A percentile compares a stretch with the other conserved stretches of the same genome.
phyloP scores from a whole-genome alignment of 2,888 invertebrate genomes.

The Diplolepis rosae region DNA sequence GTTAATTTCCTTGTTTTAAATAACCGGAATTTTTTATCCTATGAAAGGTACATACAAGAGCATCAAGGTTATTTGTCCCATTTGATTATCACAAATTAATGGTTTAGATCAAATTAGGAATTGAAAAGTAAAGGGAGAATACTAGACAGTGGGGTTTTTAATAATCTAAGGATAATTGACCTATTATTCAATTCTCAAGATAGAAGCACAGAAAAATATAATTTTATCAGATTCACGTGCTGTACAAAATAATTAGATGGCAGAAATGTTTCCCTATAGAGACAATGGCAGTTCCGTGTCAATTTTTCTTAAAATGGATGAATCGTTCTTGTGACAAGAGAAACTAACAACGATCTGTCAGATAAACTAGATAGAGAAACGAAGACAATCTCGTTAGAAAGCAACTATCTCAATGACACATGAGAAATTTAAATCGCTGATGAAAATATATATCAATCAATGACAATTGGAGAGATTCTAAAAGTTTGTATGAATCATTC shows the following conservation, averaged over 20 bases:
- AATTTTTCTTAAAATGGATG: conserved; percentile 4
- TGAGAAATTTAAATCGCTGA: background rate
- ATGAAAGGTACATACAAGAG: no score
- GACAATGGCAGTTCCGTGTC: conserved; percentile 9
- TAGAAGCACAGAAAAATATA: background rate
- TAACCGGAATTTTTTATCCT: no score
- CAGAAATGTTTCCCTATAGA: background rate
- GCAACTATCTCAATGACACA: background rate
- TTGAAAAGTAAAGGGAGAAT: no score
- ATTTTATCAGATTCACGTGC: background rate
- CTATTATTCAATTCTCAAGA: no score
- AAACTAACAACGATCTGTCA: background rate
- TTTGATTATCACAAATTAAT: no score
- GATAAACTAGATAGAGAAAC: background rate
- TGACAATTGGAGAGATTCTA: background rate
- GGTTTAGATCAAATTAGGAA: no score
- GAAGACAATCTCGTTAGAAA: conserved; percentile 1
- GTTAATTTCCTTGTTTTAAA: no score
- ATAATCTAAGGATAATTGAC: no score
- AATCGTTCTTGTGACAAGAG: conserved; percentile 4
- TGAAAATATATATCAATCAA: background rate
- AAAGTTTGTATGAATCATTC: background rate
- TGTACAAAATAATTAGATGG: background rate
- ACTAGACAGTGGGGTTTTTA: no score
- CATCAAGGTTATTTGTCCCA: no score